These are phyloP conservation scores for Gerris buenoi DNA, from an alignment of 1,140 invertebrate species.

Conservation along the genomic window DNA sequence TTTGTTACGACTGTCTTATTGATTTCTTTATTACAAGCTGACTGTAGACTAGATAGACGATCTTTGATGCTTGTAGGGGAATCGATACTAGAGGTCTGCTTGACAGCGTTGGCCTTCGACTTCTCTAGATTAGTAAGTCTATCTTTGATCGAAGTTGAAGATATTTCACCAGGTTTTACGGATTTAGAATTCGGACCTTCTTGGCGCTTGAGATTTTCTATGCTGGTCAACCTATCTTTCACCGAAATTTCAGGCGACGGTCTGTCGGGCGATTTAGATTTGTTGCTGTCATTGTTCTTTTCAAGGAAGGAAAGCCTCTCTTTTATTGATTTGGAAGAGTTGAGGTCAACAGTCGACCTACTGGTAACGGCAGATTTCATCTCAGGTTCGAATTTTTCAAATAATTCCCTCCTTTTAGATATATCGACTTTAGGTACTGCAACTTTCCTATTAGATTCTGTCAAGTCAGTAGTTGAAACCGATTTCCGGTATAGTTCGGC, in stretches of 20 bases:
- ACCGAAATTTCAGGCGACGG: conserved; percentile 32
- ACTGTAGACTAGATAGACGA: conserved; percentile 37
- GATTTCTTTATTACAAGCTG: conserved; percentile 34
- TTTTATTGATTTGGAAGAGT: conserved; percentile 48
- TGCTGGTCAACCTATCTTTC: conserved; percentile 42
- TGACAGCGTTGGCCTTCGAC: conserved; percentile 7
- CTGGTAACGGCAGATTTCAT: conserved; percentile 12
- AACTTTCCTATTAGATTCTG: conserved; percentile 32
- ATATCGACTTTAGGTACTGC: conserved; percentile 63
- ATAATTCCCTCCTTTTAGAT: conserved; percentile 61
- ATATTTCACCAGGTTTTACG: conserved; percentile 8
- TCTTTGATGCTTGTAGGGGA: conserved; percentile 32
- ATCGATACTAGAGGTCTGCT: conserved; percentile 9
- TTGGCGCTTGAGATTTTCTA: conserved; percentile 39
- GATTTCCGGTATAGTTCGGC: conserved; percentile 25
- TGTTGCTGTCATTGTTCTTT: conserved; percentile 30
- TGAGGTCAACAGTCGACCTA: conserved; percentile 35
- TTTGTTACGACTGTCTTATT: conserved; percentile 26
- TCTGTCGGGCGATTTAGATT: conserved; percentile 12
- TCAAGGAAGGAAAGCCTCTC: conserved; percentile 50
- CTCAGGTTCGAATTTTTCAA: conserved; percentile 37
- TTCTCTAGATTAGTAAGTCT: conserved; percentile 21
- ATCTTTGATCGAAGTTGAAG: conserved; percentile 20
- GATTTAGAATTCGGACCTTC: conserved; percentile 8
- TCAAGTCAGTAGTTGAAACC: conserved; percentile 3